Evolutionary conservation across 2,797 vertebrate genomes (phyloP), one percentile per base, ranked within the genome.

Genomic region (Acanthiza pusilla): DNA sequence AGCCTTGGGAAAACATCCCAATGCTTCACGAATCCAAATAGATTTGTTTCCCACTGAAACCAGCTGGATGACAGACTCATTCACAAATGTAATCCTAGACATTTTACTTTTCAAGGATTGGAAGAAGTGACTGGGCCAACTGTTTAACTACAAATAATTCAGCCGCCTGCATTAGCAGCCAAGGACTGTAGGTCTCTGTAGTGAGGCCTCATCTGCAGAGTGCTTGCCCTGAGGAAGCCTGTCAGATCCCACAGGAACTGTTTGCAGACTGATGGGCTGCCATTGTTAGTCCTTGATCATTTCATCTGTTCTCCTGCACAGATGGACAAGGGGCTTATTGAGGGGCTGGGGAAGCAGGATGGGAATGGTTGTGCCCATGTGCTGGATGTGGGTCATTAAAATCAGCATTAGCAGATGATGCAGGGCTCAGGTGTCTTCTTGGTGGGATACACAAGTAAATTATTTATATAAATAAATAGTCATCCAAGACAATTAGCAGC

Each of bases 361-460:
- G 48, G 58, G 38, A 93, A 38, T 50, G 36, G 18, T 58, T 55
- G 89, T 67, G 53, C 88, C 85, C 84, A 67, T 84, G 62, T 95
- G 89, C 67, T 70, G 73, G 85, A 78, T 1, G 32, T 34, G 82
- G 74, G 91, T 95, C 88, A 84, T 95, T 95, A 93, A 91, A 92
- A 70, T 42, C 79, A 84, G 42, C 55, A 51, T 85, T 91, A 90
- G 65, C 58, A 85, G 65, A 85, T 74, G 87, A 83, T 68, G 62
- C 10, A 83, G 86, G 93, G 81, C 93, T 94, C 97, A 97, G 96
- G 93, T 97, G 96, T 72, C 65, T 76, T 92, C 68, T 91, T 94
- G 76, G 84, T 10, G 7, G 66, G 62, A 88, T 57, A 71, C 54
- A 71, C 38, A 75, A 80, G 40, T 95, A 83, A 96, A 96, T 96